These are phyloP conservation scores for Parus major DNA, from an alignment of 2,113 vertebrate species.

Conservation along the genomic window DNA sequence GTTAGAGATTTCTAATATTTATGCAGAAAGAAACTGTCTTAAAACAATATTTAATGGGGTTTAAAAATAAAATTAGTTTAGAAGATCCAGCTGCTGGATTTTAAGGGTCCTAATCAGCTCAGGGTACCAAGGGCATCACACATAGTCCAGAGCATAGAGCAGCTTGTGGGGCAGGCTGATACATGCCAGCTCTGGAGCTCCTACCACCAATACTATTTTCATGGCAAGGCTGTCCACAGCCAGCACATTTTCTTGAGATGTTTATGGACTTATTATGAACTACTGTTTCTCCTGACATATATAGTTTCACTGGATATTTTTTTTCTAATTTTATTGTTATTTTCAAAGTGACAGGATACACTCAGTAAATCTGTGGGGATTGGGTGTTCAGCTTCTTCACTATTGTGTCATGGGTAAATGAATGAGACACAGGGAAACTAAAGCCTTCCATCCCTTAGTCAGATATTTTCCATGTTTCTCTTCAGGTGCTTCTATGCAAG, in stretches of 20 bases:
- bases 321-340: neutral
- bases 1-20: neutral
- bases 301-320: neutral
- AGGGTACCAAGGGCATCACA: neutral
- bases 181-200: neutral
- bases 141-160: rapidly evolving
- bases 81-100: neutral
- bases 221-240: neutral
- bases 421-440: neutral
- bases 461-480: neutral
- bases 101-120: neutral
- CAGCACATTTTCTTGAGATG: neutral
- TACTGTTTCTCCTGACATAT: neutral
- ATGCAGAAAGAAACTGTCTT: neutral
- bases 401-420: neutral
- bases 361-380: neutral
- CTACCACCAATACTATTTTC: neutral
- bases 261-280: neutral
- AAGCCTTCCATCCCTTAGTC: neutral
- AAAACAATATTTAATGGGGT: neutral
- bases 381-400: neutral
- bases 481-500: neutral
- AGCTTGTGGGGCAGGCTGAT: neutral
- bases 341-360: neutral
- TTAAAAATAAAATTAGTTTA: neutral